A percentile compares a stretch with the other conserved stretches of the same genome.
phyloP scores from a whole-genome alignment of 2,113 vertebrate species.

The Megaptera novaeangliae region DNA sequence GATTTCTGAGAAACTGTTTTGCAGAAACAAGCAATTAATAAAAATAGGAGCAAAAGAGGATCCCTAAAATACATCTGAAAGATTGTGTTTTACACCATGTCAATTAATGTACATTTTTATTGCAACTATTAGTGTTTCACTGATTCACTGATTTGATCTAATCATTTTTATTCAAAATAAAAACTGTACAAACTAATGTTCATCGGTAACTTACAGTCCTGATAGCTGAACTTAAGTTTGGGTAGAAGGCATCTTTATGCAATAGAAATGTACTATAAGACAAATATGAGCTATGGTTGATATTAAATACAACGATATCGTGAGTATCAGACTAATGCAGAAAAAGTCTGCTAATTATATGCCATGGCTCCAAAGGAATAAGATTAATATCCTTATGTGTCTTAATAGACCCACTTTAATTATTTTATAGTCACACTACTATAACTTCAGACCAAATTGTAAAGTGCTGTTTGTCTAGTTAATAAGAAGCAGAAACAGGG shows the following conservation, averaged over 20 bases:
- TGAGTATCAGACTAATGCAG: neutral
- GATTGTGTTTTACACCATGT: neutral
- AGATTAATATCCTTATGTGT: neutral
- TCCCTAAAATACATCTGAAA: neutral
- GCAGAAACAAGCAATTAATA: neutral
- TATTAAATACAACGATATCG: neutral
- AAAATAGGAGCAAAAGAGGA: neutral
- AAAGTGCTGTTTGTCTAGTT: neutral
- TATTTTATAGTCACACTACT: neutral
- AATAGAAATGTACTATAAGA: neutral
- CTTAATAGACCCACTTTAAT: neutral
- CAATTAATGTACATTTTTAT: neutral
- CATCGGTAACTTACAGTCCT: neutral
- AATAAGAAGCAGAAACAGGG: neutral
- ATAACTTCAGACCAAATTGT: neutral
- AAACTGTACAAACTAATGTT: neutral
- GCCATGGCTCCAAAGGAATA: neutral
- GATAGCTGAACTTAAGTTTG: neutral
- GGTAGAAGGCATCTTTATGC: neutral
- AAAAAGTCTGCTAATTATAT: neutral
- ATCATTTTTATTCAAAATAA: neutral
- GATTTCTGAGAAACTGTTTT: neutral
- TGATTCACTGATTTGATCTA: neutral
- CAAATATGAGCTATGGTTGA: neutral
- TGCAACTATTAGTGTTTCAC: neutral